These are phyloP conservation scores for Corythucha ciliata DNA, from an alignment of 2,888 invertebrate genomes.

Conservation along the genomic window DNA sequence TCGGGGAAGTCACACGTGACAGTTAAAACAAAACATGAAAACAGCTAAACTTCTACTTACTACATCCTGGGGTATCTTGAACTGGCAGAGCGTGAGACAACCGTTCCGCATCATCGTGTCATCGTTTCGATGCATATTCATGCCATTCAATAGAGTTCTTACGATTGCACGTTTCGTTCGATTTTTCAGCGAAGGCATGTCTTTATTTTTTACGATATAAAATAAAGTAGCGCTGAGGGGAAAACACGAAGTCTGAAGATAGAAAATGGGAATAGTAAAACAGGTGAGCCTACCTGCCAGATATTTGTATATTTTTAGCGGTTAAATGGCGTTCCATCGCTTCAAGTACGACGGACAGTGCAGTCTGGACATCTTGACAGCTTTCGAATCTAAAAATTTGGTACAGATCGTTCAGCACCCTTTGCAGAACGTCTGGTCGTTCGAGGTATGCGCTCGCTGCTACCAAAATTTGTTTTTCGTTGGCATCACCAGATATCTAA, in stretches of 20 bases:
- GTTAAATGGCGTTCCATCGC: conserved; percentile 81
- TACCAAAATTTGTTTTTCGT: conserved; percentile 79
- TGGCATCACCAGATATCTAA: conserved; percentile 83
- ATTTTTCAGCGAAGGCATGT: conserved; percentile 43
- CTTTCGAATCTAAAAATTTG: conserved; percentile 76
- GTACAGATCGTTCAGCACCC: conserved; percentile 85
- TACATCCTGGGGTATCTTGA: conserved; percentile 89
- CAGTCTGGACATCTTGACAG: conserved; percentile 63
- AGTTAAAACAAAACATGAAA: too few species aligned
- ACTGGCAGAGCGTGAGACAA: conserved; percentile 84
- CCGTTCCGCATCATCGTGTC: conserved; percentile 95
- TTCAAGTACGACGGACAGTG: conserved; percentile 70
- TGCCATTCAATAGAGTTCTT: conserved; percentile 72
- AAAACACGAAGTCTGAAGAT: conserved; percentile 6
- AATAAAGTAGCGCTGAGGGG: conserved; percentile 75
- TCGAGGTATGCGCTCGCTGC: conserved; percentile 77
- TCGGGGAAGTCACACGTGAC: conserved; percentile 41
- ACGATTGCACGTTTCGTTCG: conserved; percentile 71
- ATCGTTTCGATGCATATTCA: conserved; percentile 75
- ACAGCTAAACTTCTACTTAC: conserved; percentile 51
- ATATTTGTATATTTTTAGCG: conserved; percentile 87
- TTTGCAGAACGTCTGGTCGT: conserved; percentile 67
- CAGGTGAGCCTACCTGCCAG: conserved; percentile 56
- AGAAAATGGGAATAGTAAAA: neutral
- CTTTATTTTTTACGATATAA: conserved; percentile 85